Conservation (phyloP, 2,797 vertebrate species). For the Gila robusta region DNA sequence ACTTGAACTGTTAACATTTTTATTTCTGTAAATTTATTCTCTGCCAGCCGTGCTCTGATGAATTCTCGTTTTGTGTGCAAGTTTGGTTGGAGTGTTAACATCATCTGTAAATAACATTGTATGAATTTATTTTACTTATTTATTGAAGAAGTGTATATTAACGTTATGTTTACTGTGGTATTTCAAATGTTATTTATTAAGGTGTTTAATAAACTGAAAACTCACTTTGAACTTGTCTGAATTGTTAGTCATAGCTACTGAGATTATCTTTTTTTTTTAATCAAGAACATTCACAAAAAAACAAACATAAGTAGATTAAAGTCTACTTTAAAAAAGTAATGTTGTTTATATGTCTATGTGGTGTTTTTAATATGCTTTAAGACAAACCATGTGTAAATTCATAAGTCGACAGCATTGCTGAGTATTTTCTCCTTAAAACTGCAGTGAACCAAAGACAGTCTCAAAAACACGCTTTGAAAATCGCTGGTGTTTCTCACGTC, state of each 20-base stretch:
- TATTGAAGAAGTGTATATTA: conserved; percentile 79
- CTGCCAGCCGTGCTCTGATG: conserved; percentile 70
- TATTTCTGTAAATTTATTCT: conserved; percentile 72
- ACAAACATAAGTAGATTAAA: not conserved
- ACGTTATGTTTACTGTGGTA: conserved; percentile 74
- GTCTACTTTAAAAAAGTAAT: too few species aligned
- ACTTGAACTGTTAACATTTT: conserved; percentile 74
- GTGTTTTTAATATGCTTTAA: too few species aligned
- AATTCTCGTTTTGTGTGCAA: conserved; percentile 36
- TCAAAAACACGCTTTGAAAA: too few species aligned
- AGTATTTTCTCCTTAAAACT: too few species aligned
- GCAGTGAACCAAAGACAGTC: too few species aligned
- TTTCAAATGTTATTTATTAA: conserved; percentile 84
- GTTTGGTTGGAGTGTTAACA: conserved; percentile 39
- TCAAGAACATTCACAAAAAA: not conserved
- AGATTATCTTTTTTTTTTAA: not conserved
- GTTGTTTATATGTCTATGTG: too few species aligned
- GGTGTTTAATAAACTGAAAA: conserved; percentile 71
- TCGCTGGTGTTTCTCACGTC: too few species aligned
- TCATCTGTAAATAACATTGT: conserved; percentile 75
- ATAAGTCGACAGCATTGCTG: too few species aligned
- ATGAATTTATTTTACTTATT: conserved; percentile 79
- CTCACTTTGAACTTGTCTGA: conserved; percentile 15
- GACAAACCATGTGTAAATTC: too few species aligned
- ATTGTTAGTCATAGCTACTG: not conserved